Evolutionary conservation across 2,113 vertebrate species (phyloP).

Genomic region (Saguinus midas): DNA sequence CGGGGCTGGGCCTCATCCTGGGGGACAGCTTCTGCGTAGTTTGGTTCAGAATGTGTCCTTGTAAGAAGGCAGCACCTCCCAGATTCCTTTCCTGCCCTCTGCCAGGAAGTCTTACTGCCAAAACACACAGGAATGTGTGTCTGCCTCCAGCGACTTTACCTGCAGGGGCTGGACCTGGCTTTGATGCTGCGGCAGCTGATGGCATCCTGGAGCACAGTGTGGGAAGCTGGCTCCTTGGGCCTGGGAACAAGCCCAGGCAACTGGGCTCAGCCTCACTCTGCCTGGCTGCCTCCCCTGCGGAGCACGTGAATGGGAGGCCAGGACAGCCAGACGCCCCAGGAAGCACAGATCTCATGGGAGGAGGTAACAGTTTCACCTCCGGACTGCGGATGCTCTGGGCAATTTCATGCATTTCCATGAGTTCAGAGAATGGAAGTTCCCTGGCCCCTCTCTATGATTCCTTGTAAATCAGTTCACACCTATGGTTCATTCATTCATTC

Average conservation of each 20-base stretch:
- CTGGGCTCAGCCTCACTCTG: background rate
- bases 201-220: background rate
- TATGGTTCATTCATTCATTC: background rate
- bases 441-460: background rate
- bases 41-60: background rate
- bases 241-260: slow-evolving; percentile 25
- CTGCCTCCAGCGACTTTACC: background rate
- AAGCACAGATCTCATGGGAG: background rate
- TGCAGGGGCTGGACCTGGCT: background rate
- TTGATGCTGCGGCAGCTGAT: background rate
- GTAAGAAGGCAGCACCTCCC: background rate
- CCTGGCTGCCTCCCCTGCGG: background rate
- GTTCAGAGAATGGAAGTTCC: background rate
- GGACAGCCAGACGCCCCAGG: background rate
- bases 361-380: background rate
- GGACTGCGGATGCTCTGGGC: accelerated
- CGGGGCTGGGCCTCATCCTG: accelerated
- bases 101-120: background rate
- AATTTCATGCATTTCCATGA: accelerated
- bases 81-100: background rate
- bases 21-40: accelerated
- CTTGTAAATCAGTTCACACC: accelerated
- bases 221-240: background rate
- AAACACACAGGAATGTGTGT: background rate
- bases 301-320: accelerated